Evolutionary conservation across 92 coral and sea anemone species (phyloP), one percentile per base, ranked within the genome.

Genomic region (Phenganax stokvisi): DNA sequence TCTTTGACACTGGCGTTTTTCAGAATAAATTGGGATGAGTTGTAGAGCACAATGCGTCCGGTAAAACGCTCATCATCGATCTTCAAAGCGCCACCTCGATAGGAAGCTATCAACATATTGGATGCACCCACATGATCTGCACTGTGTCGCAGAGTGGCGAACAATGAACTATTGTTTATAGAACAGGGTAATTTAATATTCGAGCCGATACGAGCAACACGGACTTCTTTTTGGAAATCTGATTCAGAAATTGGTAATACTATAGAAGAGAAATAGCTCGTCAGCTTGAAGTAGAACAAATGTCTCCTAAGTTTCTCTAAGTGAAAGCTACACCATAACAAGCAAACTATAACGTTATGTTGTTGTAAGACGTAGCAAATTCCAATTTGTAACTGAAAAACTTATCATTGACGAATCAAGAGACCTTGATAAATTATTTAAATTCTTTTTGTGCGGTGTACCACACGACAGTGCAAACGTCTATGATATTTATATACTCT

Each of bases 1-100:
- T 75, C 80, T 20, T 75, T 25, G 16, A 75, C 62, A 1, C 63
- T 75, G 51, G 56, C 80, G 28, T 56, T 57, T 8, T 56, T 28
- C 64, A 75, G 31, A 51, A 75, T 57, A 1, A 75, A 3, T 56
- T 9, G 12, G 6, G 64, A 28, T 27, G 80, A 75, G 16, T 30
- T 30, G 9, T 55, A 12, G 15, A 75, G 8, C 7, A 11, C 1
- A 28, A 75, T 57, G 5, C 60, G 63, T 17, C 64, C 64, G 11
- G 13, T 15, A 17, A 55, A 17, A 31, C 16, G n/a, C 25, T 55
- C 63, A 30, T 54, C 11, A 9, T 11, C 12, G 3, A 51, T 52
- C 11, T n/a, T 3, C 51, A 55, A 56, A 8, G 9, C 9, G 27
- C 52, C 51, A 7, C 8, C 10, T 25, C 7, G 7, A 65, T 17